Evolutionary conservation across 2,797 vertebrate species (phyloP), one percentile per base, ranked within the genome.

Genomic region (Danio choprae): DNA sequence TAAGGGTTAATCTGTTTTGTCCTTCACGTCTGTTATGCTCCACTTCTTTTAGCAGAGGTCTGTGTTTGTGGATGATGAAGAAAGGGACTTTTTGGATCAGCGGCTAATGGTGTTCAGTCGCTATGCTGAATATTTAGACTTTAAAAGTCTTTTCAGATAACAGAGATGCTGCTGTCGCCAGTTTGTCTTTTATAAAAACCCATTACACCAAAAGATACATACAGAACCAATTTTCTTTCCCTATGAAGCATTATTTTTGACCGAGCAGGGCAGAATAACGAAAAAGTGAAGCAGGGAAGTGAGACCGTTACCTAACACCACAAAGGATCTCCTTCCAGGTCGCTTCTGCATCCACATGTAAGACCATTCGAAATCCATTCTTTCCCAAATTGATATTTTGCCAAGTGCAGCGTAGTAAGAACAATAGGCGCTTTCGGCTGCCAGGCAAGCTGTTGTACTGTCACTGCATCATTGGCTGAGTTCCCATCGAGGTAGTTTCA

Each of bases 371-470:
- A 68, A 74, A 83, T 56, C 56, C 53, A 56, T 83, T 70, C 38
- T 38, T 79, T 55, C 56, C 43, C n/a, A 60, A 79, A 74, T 18
- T 46, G 46, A 51, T 58, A 69, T 80, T 68, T 70, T 46, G 69
- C 62, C 70, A 84, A 74, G 51, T 74, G 72, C 72, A 71, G 50
- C 20, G 44, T 11, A 62, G 36, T 58, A 71, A 77, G 74, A 74
- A 62, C 7, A 68, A 74, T 68, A 15, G 51, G 75, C 58, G 51
- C 13, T 22, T 77, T 79, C 41, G 62, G 58, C 22, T 62, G 64
- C 79, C 72, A 79, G 74, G 63, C 41, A 81, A 76, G 60, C 83
- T 65, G 69, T 46, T 65, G 60, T 72, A 75, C 74, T 75, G 59
- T 84, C 58, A 73, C 69, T 58, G 69, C 72, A 65, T 78, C 67